Conservation (phyloP, 2,797 vertebrate genomes). For the Acropternis orthonyx region DNA sequence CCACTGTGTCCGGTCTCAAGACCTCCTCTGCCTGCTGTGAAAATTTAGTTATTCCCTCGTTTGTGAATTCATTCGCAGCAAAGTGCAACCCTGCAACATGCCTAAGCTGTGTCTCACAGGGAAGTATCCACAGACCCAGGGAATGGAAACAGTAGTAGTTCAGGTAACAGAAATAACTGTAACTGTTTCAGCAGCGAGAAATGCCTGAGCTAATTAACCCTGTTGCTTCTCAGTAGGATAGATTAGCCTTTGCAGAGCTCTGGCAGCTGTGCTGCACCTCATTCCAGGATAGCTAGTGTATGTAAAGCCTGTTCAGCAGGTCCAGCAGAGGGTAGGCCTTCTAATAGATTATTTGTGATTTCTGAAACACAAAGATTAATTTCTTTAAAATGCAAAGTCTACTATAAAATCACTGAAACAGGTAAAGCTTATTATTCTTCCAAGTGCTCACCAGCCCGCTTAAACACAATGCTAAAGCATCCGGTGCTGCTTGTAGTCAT, state of each 20-base stretch:
- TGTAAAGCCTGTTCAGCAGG: not conserved
- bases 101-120: not conserved
- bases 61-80: not conserved
- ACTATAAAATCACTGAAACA: not conserved
- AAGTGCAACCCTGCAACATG: not conserved
- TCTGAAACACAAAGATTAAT: not conserved
- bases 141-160: not conserved
- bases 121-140: not conserved
- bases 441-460: not conserved
- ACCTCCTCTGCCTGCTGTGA: no score
- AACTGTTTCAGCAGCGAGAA: not conserved
- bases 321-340: not conserved
- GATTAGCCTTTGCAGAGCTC: not conserved
- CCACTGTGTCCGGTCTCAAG: not conserved
- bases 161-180: not conserved
- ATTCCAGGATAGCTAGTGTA: not conserved
- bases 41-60: not conserved
- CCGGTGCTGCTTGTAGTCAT: not conserved
- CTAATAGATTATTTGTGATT: not conserved
- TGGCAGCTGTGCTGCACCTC: not conserved
- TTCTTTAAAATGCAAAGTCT: not conserved
- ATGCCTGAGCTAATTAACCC: not conserved
- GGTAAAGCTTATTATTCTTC: not conserved
- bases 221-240: not conserved
- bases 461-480: not conserved